Evolutionary conservation across 2,113 vertebrate genomes (phyloP).

Genomic region (Vulpes vulpes): DNA sequence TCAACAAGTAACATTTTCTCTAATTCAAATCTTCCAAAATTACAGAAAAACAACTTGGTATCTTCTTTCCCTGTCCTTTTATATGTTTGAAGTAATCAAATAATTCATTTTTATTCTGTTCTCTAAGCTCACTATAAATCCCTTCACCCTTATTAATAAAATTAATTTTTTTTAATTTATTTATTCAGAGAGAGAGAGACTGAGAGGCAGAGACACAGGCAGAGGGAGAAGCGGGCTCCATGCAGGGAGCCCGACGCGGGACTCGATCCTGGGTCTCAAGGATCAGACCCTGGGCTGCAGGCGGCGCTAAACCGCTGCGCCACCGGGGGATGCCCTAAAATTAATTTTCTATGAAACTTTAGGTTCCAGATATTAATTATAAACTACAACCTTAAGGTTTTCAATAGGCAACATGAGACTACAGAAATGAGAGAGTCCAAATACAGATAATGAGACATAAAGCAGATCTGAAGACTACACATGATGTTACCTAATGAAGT

Average conservation of each 20-base stretch:
- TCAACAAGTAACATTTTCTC: conserved; percentile 39
- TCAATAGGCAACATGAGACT: conserved; percentile 1
- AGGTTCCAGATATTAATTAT: conserved; percentile 57
- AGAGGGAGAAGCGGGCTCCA: too few species aligned
- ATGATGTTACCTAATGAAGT: background rate
- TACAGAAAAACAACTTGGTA: conserved; percentile 12
- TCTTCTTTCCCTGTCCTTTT: background rate
- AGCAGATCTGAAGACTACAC: background rate
- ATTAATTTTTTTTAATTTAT: background rate
- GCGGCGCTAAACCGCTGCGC: too few species aligned
- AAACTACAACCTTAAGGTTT: conserved; percentile 57
- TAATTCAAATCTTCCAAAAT: conserved; percentile 14
- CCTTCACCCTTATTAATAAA: conserved; percentile 14
- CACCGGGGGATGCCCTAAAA: background rate
- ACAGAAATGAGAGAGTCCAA: conserved; percentile 51
- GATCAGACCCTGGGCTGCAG: too few species aligned
- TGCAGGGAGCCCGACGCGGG: too few species aligned
- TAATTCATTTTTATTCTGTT: conserved; percentile 21
- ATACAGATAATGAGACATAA: conserved; percentile 50
- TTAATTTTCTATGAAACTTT: conserved; percentile 15
- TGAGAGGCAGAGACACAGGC: too few species aligned
- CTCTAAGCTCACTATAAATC: conserved; percentile 27
- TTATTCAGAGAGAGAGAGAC: too few species aligned
- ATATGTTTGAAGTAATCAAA: background rate
- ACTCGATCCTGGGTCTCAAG: too few species aligned